Base-by-base conservation (phyloP, 1,140 invertebrate species). In the Drosophila simulans region DNA sequence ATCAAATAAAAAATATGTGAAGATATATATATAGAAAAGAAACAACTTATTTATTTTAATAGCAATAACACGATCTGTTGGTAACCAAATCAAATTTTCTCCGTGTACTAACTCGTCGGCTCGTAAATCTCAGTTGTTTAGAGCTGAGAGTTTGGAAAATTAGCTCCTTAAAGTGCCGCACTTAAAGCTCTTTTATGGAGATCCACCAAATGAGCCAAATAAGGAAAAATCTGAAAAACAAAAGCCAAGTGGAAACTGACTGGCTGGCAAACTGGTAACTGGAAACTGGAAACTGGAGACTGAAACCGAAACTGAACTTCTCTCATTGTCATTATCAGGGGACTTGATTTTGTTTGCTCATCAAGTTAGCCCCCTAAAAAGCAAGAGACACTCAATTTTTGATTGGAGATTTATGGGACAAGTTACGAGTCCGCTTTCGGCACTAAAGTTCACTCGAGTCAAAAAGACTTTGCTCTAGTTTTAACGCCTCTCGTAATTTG, bases 401-500 rank as follows among this genome's bases (percentile, higher is more conserved):
- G 80, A 84, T 84, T 80, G 66, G 66, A 77, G 81, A 84, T 80
- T 80, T 84, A 84, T 76, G 76, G 43, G 59, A 64, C 42, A 70
- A 77, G 48, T 71, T 71, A 71, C 68, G 68, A 71, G 68, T 48
- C 46, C 68, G 68, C 68, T 72, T 57, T 69, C 55, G 63, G 66
- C 75, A 69, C 72, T 80, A 73, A 81, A 81, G 73, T 81, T 81
- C 60, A 77, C 10, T 59, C 58, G 17, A 60, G 48, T 49, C 69
- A 66, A 51, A 12, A 35, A 62, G 66, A 57, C 58, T 81, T 78
- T 86, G 82, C 83, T 86, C 83, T 78, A 88, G 83, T 86, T 86
- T 88, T 79, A 86, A 82, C 82, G 82, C 83, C 78, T 86, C 72
- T 80, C 58, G 77, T 77, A 80, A 76, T 80, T 84, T 75, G 58